Conservation (phyloP, 2,888 invertebrate genomes). For the Mythimna ferrago region DNA sequence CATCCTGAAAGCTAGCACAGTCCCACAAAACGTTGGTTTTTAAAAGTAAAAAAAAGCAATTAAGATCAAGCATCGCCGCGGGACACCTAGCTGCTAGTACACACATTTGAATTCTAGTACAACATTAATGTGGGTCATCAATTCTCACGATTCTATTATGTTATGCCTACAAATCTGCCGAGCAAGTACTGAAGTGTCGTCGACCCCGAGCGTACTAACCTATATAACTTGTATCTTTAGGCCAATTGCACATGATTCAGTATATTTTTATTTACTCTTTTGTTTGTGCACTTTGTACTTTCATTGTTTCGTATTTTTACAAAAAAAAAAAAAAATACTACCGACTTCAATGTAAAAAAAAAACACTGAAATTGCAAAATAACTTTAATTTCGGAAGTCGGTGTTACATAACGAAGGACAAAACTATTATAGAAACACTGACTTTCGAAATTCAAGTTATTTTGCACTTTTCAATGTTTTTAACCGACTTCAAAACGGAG, state of each 20-base stretch:
- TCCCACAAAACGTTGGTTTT: too few species aligned
- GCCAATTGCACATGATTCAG: slow-evolving; percentile 49
- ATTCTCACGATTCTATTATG: slow-evolving; percentile 72
- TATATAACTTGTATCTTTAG: slow-evolving; percentile 55
- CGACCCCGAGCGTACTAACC: slow-evolving; percentile 65
- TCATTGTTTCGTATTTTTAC: not conserved
- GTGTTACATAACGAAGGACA: too few species aligned
- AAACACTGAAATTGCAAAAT: too few species aligned
- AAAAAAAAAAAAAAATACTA: too few species aligned
- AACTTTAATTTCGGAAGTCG: too few species aligned
- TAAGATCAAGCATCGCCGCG: slow-evolving; percentile 17
- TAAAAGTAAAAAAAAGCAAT: not conserved
- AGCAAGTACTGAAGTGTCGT: slow-evolving; percentile 64
- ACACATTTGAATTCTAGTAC: slow-evolving; percentile 67
- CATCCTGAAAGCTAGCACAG: too few species aligned
- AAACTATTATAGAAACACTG: too few species aligned
- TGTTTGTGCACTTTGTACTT: slow-evolving; percentile 13
- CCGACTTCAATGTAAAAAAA: too few species aligned
- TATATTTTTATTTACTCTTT: slow-evolving; percentile 37
- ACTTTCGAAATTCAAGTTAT: too few species aligned
- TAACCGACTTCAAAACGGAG: too few species aligned
- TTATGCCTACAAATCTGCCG: slow-evolving; percentile 70
- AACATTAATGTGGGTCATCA: slow-evolving; percentile 70
- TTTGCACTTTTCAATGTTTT: too few species aligned
- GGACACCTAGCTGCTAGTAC: slow-evolving; percentile 19